phyloP scores from a whole-genome alignment of 2,113 vertebrate species.

The Channa maculata region DNA sequence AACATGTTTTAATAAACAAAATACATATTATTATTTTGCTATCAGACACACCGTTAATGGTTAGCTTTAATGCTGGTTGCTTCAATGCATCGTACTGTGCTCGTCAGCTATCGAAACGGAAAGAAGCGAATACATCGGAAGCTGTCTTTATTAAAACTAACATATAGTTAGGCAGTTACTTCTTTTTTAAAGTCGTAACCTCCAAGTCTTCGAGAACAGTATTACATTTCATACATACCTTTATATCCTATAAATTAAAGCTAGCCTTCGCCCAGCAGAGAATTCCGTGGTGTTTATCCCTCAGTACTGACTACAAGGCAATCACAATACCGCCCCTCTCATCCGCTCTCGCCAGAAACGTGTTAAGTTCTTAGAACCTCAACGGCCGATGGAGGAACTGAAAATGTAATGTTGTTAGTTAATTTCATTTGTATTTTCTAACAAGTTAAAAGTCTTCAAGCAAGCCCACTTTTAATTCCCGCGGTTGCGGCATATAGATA shows the following conservation, averaged over 20 bases:
- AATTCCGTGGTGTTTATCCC: rapidly evolving
- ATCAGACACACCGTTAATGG: not conserved
- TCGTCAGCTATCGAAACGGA: conserved; percentile 57
- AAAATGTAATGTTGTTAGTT: too few relatives aligned
- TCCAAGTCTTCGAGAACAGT: not conserved
- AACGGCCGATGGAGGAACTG: not conserved
- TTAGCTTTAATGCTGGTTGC: conserved; percentile 11
- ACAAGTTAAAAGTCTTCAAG: too few relatives aligned
- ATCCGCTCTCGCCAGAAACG: not conserved
- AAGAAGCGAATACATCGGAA: not conserved
- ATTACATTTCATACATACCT: conserved; percentile 50
- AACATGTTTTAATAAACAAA: not conserved
- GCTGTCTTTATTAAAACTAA: not conserved
- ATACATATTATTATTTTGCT: not conserved
- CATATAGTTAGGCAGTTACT: rapidly evolving
- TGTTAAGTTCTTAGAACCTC: too few relatives aligned
- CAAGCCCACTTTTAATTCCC: too few relatives aligned
- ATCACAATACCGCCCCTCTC: not conserved
- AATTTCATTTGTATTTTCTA: too few relatives aligned
- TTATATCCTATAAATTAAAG: conserved; percentile 34
- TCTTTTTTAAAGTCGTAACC: not conserved
- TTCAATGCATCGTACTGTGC: conserved; percentile 34
- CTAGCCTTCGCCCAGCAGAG: conserved; percentile 31
- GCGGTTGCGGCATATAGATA: too few relatives aligned
- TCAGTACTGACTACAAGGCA: conserved; percentile 39